phyloP scores from a whole-genome alignment of 2,888 invertebrate species.

The Chloroclysta siterata region DNA sequence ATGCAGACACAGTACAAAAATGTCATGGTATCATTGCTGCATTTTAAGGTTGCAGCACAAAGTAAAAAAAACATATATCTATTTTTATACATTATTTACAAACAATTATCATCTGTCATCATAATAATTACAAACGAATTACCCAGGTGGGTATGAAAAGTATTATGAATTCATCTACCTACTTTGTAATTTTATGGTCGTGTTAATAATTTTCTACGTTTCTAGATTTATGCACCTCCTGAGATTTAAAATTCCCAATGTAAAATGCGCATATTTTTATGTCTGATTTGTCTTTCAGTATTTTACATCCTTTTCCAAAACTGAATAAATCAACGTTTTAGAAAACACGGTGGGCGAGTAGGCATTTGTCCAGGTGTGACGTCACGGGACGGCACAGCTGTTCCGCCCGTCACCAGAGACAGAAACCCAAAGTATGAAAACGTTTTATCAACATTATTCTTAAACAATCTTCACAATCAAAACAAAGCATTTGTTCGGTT shows the following conservation, averaged over 20 bases:
- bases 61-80: no score
- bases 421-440: constrained; percentile 52
- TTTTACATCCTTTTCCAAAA: constrained; percentile 44
- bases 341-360: constrained; percentile 51
- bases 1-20: background rate
- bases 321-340: constrained; percentile 54
- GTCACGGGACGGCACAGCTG: constrained; percentile 61
- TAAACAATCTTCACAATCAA: constrained; percentile 33
- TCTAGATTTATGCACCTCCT: constrained; percentile 25
- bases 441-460: constrained; percentile 55
- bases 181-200: no score
- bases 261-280: background rate
- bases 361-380: constrained; percentile 57
- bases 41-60: background rate
- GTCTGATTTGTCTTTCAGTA: constrained; percentile 27
- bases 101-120: no score
- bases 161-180: no score
- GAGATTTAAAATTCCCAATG: constrained; percentile 14
- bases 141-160: no score
- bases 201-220: no score
- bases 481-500: constrained; percentile 43
- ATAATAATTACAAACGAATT: no score
- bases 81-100: no score
- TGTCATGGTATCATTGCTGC: background rate
- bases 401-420: constrained; percentile 47